These are phyloP conservation scores for Cyrtodaria siliqua DNA, from an alignment of 2,888 invertebrate species.

Conservation along the genomic window DNA sequence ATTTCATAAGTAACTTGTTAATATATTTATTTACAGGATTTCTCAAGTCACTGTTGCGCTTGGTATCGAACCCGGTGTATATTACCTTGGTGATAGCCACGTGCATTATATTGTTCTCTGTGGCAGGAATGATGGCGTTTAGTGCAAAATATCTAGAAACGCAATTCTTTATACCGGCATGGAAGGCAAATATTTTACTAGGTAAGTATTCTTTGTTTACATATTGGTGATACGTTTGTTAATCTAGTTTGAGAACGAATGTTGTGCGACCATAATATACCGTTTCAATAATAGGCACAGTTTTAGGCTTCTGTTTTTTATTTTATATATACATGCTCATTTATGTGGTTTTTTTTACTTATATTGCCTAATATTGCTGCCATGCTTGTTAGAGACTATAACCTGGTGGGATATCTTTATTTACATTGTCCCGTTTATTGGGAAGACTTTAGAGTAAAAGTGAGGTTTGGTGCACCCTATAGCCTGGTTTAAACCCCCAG, in stretches of 20 bases:
- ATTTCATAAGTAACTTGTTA: slow-evolving; percentile 76
- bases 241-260: background rate
- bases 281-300: background rate
- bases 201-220: too few relatives aligned
- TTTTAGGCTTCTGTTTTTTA: too few relatives aligned
- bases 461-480: too few relatives aligned
- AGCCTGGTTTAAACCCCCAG: too few relatives aligned
- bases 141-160: slow-evolving; percentile 78
- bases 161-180: slow-evolving; percentile 75
- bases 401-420: too few relatives aligned
- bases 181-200: slow-evolving; percentile 75
- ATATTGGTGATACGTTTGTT: background rate
- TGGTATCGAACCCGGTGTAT: slow-evolving; percentile 70
- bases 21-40: slow-evolving; percentile 75
- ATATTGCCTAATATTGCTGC: too few relatives aligned
- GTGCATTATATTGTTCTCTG: slow-evolving; percentile 64
- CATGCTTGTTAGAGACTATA: too few relatives aligned
- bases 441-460: too few relatives aligned
- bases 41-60: slow-evolving; percentile 55
- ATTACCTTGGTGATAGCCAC: slow-evolving; percentile 55
- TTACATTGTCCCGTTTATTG: too few relatives aligned
- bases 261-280: background rate
- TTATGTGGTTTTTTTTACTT: too few relatives aligned
- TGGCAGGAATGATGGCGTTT: slow-evolving; percentile 72
- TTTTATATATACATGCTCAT: too few relatives aligned